Evolutionary conservation across 2,797 vertebrate species (phyloP).

Genomic region (Discoglossus pictus): DNA sequence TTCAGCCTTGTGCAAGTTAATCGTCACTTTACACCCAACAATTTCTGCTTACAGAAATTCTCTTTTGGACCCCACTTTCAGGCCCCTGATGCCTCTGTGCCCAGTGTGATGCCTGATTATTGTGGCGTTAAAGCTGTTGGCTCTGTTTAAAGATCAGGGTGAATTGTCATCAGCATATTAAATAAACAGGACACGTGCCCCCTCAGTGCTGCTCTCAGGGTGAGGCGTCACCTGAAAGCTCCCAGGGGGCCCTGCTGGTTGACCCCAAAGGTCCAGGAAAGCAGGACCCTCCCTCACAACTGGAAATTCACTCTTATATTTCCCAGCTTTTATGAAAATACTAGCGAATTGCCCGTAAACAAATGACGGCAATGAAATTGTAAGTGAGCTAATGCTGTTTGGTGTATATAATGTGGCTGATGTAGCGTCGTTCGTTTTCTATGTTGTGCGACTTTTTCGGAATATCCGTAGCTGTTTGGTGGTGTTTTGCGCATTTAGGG

Average conservation of each 20-base stretch:
- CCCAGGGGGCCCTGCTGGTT: constrained; percentile 31
- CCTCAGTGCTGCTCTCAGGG: constrained; percentile 45
- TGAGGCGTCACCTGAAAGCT: constrained; percentile 34
- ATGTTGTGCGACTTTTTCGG: too few species aligned
- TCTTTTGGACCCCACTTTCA: constrained; percentile 42
- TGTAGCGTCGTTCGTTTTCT: too few species aligned
- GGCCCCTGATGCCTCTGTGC: constrained; percentile 25
- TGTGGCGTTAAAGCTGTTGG: constrained; percentile 57
- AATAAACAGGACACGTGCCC: constrained; percentile 52
- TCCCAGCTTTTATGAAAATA: constrained; percentile 19
- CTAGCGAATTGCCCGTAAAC: too few species aligned
- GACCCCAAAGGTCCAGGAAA: constrained; percentile 32
- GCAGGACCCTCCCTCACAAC: too few species aligned
- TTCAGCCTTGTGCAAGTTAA: too few species aligned
- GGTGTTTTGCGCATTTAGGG: too few species aligned
- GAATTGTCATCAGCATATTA: constrained; percentile 51
- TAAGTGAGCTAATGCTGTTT: too few species aligned
- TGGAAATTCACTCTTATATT: constrained; percentile 12
- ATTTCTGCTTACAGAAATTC: constrained; percentile 46
- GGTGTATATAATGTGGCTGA: too few species aligned
- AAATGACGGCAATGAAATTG: too few species aligned
- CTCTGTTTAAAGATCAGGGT: constrained; percentile 57
- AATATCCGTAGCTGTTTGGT: too few species aligned
- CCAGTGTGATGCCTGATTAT: constrained; percentile 55
- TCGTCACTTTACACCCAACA: constrained; percentile 34